phyloP scores from a whole-genome alignment of 2,113 vertebrate species.

The Microtus montanus region DNA sequence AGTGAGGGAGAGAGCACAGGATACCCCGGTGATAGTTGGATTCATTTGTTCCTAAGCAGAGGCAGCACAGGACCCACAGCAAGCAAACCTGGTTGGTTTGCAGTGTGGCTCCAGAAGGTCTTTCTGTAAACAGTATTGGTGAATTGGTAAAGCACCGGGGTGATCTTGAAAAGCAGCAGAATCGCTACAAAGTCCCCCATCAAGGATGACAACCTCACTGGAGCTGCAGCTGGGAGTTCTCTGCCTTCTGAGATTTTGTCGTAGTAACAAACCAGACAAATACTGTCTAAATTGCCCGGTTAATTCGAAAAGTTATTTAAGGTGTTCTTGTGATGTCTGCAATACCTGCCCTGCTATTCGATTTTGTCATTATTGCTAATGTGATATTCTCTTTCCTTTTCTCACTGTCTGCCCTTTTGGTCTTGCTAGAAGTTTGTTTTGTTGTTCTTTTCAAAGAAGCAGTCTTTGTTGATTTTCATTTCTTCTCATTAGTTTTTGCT shows the following conservation, averaged over 20 bases:
- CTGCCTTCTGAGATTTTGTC: background rate
- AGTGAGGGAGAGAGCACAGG: background rate
- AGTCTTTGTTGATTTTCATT: background rate
- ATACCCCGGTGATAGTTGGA: background rate
- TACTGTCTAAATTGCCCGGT: background rate
- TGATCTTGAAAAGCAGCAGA: background rate
- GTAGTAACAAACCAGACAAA: background rate
- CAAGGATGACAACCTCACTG: background rate
- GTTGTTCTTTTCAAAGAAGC: background rate
- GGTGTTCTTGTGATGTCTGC: background rate
- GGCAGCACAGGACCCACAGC: background rate
- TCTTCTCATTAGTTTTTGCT: background rate
- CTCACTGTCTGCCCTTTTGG: background rate
- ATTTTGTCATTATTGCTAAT: background rate
- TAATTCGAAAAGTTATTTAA: background rate
- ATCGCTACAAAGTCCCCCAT: background rate
- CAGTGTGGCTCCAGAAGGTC: constrained; percentile 93
- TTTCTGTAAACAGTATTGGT: constrained; percentile 88
- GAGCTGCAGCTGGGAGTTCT: background rate
- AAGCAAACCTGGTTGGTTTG: too few species aligned
- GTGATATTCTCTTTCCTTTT: background rate
- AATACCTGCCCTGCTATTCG: background rate
- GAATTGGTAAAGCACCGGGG: background rate
- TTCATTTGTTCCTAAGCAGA: background rate
- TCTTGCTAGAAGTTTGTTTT: background rate